Percentiles rank a stretch among this genome's conserved stretches.
These are phyloP conservation scores for Amphipoea lucens DNA, from an alignment of 2,888 invertebrate species.

Conservation along the genomic window DNA sequence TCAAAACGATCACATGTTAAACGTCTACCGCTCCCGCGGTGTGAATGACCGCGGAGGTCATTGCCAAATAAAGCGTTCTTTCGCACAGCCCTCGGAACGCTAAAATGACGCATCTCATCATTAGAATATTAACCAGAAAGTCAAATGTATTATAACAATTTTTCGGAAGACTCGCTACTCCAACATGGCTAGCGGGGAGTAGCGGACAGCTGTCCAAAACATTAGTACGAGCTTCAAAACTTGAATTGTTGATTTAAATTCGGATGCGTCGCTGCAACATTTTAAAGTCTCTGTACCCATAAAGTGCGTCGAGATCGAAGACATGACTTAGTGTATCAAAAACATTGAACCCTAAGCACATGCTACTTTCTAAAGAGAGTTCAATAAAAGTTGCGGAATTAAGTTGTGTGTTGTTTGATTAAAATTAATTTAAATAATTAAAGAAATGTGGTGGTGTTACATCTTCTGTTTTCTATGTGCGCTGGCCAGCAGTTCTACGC, in stretches of 20 bases:
- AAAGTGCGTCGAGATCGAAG: conserved; percentile 81
- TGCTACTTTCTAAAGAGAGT: conserved; percentile 74
- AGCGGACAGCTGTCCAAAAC: conserved; percentile 57
- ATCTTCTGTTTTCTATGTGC: conserved; percentile 75
- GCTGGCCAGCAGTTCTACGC: conserved; percentile 68
- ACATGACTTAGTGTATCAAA: conserved; percentile 87
- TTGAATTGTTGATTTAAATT: conserved; percentile 37
- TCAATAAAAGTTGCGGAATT: conserved; percentile 51
- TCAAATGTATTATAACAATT: conserved; percentile 62
- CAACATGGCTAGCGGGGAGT: conserved; percentile 53
- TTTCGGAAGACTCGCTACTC: conserved; percentile 64
- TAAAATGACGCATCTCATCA: conserved; percentile 80
- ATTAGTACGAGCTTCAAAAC: conserved; percentile 16
- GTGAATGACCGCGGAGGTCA: conserved; percentile 86
- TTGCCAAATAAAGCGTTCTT: conserved; percentile 87
- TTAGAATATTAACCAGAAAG: conserved; percentile 60
- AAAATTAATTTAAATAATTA: conserved; percentile 35
- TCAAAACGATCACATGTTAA: conserved; percentile 55
- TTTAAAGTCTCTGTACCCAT: conserved; percentile 80
- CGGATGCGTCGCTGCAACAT: conserved; percentile 73
- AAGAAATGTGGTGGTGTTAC: conserved; percentile 75
- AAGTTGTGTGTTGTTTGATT: conserved; percentile 44
- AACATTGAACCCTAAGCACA: conserved; percentile 80
- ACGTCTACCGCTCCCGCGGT: conserved; percentile 63
- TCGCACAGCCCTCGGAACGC: conserved; percentile 80